Evolutionary conservation across 2,797 vertebrate genomes (phyloP), one percentile per base, ranked within the genome.

Genomic region (Falco peregrinus): DNA sequence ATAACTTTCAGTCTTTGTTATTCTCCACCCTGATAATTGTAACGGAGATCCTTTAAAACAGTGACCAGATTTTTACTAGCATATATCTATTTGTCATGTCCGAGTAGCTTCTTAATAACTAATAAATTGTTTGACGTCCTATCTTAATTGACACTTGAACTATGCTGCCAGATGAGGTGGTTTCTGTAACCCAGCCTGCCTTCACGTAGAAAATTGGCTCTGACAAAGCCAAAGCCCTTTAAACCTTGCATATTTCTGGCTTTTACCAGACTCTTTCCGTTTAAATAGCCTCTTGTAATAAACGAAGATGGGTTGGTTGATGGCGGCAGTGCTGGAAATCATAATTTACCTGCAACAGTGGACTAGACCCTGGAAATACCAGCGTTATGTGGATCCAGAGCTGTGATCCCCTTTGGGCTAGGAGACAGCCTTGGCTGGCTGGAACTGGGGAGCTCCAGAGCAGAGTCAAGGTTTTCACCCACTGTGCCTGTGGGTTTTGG

Each of bases 131-230:
- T 92, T 93, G 90, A 85, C 87, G 25, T 53, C 33, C 48, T 95
- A 18, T 93, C 56, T 94, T 96, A 96, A 96, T 86, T 96, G 90
- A 63, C 56, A 80, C 69, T 94, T 96, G 90, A 96, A 95, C 92
- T 97, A 69, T 45, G 33, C 74, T 93, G 79, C 93, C 94, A 97
- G 75, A 60, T 75, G 53, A 84, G 86, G 84, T 96, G 67, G 26
- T 69, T 96, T 96, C 45, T 94, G 56, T 71, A 96, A 93, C 65
- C 68, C 53, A 94, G 81, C 54, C 84, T 90, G 56, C 68, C 65
- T 96, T 77, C 26, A 5, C 3, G 4, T 82, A 48, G 79, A 90
- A 89, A 84, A 94, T 75, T 83, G 71, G 50, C 57, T 90, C 73
- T 82, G 48, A 51, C 18, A 73, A 81, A 76, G 41, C 48, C 17